Conservation (phyloP, 2,113 vertebrate species). For the Holacanthus passer region DNA sequence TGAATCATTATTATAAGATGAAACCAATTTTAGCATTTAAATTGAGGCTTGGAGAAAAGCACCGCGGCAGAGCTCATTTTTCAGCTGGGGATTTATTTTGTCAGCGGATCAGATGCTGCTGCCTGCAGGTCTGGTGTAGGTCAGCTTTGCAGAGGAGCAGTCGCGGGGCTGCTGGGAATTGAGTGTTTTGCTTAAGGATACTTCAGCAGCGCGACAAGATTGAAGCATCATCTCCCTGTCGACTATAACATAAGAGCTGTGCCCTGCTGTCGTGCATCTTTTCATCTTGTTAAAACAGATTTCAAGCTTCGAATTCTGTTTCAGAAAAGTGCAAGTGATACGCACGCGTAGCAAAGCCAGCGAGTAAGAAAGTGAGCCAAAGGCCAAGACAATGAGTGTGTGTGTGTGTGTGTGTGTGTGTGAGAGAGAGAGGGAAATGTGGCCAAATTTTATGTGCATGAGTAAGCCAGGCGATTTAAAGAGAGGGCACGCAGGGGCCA, state of each 20-base stretch:
- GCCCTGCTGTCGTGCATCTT: slow-evolving; percentile 17
- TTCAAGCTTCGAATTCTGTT: slow-evolving; percentile 11
- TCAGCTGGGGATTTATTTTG: slow-evolving; percentile 31
- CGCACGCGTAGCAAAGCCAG: not conserved
- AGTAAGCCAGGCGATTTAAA: slow-evolving; percentile 63
- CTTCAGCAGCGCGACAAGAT: slow-evolving; percentile 34
- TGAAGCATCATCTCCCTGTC: slow-evolving; percentile 31
- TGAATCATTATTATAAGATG: slow-evolving; percentile 58
- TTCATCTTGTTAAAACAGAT: slow-evolving; percentile 39
- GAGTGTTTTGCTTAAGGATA: slow-evolving; percentile 43
- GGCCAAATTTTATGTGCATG: slow-evolving; percentile 58
- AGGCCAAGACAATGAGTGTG: slow-evolving; percentile 29
- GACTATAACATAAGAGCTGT: slow-evolving; percentile 14
- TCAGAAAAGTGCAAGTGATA: not conserved
- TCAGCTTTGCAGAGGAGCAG: slow-evolving; percentile 42
- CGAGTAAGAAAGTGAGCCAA: slow-evolving; percentile 35
- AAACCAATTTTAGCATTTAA: slow-evolving; percentile 57
- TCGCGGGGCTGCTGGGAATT: slow-evolving; percentile 33
- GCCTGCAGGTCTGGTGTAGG: slow-evolving; percentile 48
- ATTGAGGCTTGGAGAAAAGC: slow-evolving; percentile 45
- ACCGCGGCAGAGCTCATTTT: slow-evolving; percentile 28
- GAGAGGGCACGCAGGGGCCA: slow-evolving; percentile 64
- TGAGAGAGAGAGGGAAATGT: slow-evolving; percentile 35
- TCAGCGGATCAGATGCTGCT: slow-evolving; percentile 14
- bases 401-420: slow-evolving; percentile 37